Base-by-base conservation (phyloP, 2,888 invertebrate species). In the Oscheius myriophilus region DNA sequence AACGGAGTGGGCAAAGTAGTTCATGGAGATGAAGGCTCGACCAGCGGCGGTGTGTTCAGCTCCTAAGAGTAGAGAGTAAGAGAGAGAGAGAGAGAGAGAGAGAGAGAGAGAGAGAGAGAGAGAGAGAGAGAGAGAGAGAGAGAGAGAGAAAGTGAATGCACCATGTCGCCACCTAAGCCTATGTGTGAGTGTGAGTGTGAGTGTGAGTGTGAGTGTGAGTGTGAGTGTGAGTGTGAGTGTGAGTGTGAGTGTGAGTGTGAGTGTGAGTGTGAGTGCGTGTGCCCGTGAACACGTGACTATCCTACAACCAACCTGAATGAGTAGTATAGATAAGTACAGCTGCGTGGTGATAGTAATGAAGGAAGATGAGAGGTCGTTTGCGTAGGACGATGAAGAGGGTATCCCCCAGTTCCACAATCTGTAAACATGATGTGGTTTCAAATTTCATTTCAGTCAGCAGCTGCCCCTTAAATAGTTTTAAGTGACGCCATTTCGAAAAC, bases 1-100 rank as follows among this genome's bases (percentile, higher is more conserved):
- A 57, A 88, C 83, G 6, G 89, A 87, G 78, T 89, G 89, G 2
- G 89, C 89, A 4, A 87, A 81, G 72, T 87, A 89, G 82, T 89
- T 89, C 88, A 89, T 89, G 3, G 87, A 86, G 62, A 86, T 85
- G 72, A 84, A 87, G 16, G 81, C 81, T 41, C 85, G 71, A 18
- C 86, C 86, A 18, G 86, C 73, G 1, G 86, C 85, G 9, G 83
- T 85, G 72, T 86, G 84, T 57, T 86, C 86, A 46, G 86, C 84
- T 23, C 84, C 82, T 81, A 46, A 23, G 42, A 58, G 16, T 14
- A 33, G 3, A 6, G 3, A 6, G 3, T 33, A 33, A 6, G 9
- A 6, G 9, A 33, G 33, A 33, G 9, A 33, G 3, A 6, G 33
- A 9, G 33, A 33, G 3, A 33, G 9, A 33, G 33, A 33, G 33